Base-by-base conservation (phyloP, 2,113 vertebrate genomes). In the Heterochromis multidens region DNA sequence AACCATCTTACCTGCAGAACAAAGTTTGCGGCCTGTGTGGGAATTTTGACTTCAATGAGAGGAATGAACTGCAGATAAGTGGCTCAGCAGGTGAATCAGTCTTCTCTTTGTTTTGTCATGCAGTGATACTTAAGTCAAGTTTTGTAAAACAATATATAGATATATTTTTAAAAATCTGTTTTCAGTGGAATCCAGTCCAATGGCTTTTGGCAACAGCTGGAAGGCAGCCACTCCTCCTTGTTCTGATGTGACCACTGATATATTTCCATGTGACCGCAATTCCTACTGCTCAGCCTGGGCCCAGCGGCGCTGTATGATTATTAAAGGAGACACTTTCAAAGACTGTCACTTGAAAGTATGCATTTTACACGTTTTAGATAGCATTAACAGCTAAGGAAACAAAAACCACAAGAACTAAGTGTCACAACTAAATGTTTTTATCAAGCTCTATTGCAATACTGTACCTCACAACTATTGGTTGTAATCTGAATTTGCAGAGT, bases 121-220 rank as follows among this genome's bases (percentile, higher is more conserved):
- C 7, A 37, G 1, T 12, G 23, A 21, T 14, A 13, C 2, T 17
- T 70, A 14, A 40, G 16, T 70, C 19, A 67, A 19, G 9, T 1
- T 35, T 6, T 3, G 40, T 12, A 56, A 70, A n/a, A n/a, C n/a
- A n/a, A n/a, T n/a, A n/a, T n/a, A n/a, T n/a, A n/a, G n/a, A n/a
- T n/a, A n/a, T n/a, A n/a, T n/a, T n/a, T n/a, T n/a, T n/a, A 61
- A 27, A 25, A 77, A 25, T 4, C 7, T 7, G 12, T 62, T 74
- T 72, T 56, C 60, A 79, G 91, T 86, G 17, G 90, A 92, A 54
- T 79, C 88, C 49, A 95, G 91, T 52, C 84, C 94, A 0, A 4
- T 97, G 86, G 89, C 94, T 23, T 97, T 97, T 90, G 97, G 97
- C 6, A 97, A 97, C 54, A 97, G 96, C 81, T 98, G 97, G 97